Percentiles rank a stretch among this genome's conserved stretches.
phyloP scores from a whole-genome alignment of 2,113 vertebrate genomes.

The Xiphophorus hellerii region DNA sequence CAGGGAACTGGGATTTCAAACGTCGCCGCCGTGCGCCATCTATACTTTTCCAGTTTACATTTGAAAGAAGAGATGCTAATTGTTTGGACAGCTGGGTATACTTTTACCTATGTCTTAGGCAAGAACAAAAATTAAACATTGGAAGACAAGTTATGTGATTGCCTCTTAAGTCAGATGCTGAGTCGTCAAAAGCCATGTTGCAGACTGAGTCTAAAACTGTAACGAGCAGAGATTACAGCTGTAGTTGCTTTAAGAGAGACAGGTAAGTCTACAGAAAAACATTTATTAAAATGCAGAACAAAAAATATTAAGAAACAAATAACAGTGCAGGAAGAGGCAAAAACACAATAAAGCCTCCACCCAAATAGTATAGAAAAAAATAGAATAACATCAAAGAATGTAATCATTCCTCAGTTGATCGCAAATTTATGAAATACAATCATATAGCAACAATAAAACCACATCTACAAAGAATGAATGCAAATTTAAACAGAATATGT shows the following conservation, averaged over 20 bases:
- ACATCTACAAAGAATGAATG: too few species aligned
- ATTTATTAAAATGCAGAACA: too few species aligned
- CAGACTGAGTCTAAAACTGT: not conserved
- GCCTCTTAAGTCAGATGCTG: not conserved
- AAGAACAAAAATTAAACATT: not conserved
- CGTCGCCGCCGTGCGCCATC: not conserved
- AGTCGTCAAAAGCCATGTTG: not conserved
- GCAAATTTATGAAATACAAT: too few species aligned
- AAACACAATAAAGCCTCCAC: too few species aligned
- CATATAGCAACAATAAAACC: too few species aligned
- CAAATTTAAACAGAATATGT: too few species aligned
- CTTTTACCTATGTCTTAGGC: not conserved
- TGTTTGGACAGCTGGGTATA: not conserved
- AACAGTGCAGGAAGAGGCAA: too few species aligned
- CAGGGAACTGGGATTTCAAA: not conserved
- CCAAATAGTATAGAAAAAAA: too few species aligned
- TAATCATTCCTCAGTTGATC: too few species aligned
- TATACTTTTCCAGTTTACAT: not conserved
- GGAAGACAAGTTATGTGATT: not conserved
- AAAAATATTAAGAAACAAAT: too few species aligned
- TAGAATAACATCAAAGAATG: too few species aligned
- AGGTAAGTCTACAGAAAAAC: too few species aligned
- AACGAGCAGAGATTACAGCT: not conserved
- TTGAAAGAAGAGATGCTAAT: not conserved
- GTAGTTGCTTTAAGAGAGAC: not conserved